Base-by-base conservation (phyloP, 2,888 invertebrate species). In the Caenorhabditis afra region DNA sequence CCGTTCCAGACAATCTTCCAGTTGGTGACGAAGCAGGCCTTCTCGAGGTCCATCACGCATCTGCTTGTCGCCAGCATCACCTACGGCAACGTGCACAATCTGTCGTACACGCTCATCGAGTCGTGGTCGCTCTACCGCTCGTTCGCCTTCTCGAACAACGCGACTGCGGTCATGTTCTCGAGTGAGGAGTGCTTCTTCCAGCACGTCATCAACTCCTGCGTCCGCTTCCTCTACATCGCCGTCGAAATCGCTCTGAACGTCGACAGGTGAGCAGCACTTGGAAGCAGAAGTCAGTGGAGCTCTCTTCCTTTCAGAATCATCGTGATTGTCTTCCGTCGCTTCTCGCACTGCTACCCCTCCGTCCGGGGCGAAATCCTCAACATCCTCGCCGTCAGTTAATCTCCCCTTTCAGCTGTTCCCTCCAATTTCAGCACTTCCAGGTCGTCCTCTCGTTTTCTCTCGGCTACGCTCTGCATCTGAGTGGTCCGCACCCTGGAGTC, bases 111-210 rank as follows among this genome's bases (percentile, higher is more conserved):
- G 20, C 55, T 37, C 11, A 76, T 68, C 11, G 76, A 76, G 64
- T 68, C 59, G 10, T 76, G 76, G 76, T 76, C 76, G 3, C 37
- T 76, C 0, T 76, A 76, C 64, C 76, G 76, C 0, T 76, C 76
- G 20, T 58, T 68, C 20, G 37, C 20, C 16, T 75, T 67, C 57
- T 47, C 67, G 8, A 55, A 29, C 23, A 67, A 68, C 49, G n/a
- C 22, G 16, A n/a, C 44, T 0, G 10, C 10, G 0, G 50, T 64
- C 18, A 67, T 76, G 67, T 76, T 76, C 64, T 64, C 59, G 8
- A 76, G 61, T 41, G 62, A 66, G 14, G 76, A 76, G n/a, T 76
- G 76, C 23, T 68, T 66, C 20, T 23, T 64, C 12, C 62, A 61
- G 20, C 76, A 76, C 35, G 64, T 76, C 22, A 20, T 64, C 41